These are phyloP conservation scores for Sinocyclocheilus grahami DNA, from an alignment of 2,113 vertebrate genomes.

Conservation along the genomic window DNA sequence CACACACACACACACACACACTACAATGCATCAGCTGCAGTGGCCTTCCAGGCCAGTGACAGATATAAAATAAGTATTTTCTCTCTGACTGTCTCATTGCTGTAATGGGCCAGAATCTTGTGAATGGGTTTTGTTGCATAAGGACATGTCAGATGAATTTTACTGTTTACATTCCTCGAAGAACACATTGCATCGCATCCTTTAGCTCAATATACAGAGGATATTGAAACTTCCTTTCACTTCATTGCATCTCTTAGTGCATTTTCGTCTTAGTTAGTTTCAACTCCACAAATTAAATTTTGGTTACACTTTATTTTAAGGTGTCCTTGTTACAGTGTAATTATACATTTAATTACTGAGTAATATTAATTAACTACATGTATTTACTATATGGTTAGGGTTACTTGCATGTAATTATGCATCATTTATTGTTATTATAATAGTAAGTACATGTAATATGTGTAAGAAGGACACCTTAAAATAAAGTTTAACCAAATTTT, in stretches of 20 bases:
- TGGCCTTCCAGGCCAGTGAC: slow-evolving; percentile 27
- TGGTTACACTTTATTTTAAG: no score
- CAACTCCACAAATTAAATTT: no score
- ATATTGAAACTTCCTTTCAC: neutral
- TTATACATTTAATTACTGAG: no score
- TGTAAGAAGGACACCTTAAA: no score
- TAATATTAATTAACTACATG: no score
- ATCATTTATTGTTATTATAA: no score
- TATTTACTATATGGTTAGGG: no score
- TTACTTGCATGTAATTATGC: no score
- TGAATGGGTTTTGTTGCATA: slow-evolving; percentile 44
- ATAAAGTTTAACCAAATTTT: no score
- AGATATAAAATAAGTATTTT: slow-evolving; percentile 28
- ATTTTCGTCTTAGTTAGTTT: neutral
- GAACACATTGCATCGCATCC: neutral
- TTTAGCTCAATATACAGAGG: neutral
- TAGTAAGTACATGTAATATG: no score
- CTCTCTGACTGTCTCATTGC: slow-evolving; percentile 19
- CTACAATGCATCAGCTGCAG: neutral
- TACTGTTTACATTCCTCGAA: slow-evolving; percentile 11
- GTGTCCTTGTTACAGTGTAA: no score
- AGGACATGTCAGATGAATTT: slow-evolving; percentile 25
- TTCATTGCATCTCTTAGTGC: neutral
- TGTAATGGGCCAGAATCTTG: slow-evolving; percentile 11
- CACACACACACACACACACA: neutral